These are phyloP conservation scores for Ctenochaetus hawaiiensis DNA, from an alignment of 2,797 vertebrate species.

Conservation along the genomic window DNA sequence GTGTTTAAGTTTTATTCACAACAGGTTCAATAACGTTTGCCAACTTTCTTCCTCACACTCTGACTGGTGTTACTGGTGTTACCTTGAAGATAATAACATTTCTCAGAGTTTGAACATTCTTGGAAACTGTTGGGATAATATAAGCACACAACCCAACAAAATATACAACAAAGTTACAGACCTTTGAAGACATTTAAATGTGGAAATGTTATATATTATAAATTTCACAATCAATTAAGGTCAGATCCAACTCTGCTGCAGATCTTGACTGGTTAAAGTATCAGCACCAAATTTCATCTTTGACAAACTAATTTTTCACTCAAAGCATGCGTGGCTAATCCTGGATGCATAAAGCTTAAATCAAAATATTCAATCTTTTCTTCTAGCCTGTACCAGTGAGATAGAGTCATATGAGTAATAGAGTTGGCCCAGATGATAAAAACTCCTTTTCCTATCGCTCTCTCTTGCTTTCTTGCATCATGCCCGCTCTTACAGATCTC, in stretches of 20 bases:
- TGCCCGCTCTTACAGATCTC: constrained; percentile 67
- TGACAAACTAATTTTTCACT: not conserved
- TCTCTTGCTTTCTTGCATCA: constrained; percentile 67
- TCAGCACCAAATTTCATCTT: constrained; percentile 24
- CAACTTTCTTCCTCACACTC: no score
- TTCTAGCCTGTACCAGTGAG: constrained; percentile 28
- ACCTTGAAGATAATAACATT: no score
- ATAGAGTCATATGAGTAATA: constrained; percentile 51
- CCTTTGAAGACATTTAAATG: no score
- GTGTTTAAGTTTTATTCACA: no score
- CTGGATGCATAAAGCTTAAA: constrained; percentile 22
- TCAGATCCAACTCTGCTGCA: not conserved
- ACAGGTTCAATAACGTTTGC: no score
- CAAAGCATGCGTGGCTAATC: not conserved
- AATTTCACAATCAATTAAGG: not conserved
- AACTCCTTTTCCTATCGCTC: constrained; percentile 47
- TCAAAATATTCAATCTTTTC: constrained; percentile 39
- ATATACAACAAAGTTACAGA: no score
- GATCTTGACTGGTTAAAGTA: not conserved
- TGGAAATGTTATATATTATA: no score
- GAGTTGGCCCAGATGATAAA: constrained; percentile 67
- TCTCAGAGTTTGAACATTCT: no score
- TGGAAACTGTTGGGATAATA: no score
- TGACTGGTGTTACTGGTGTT: no score
- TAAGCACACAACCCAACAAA: no score